Conservation (phyloP, 2,888 invertebrate genomes). For the Ectemnius continuus region DNA sequence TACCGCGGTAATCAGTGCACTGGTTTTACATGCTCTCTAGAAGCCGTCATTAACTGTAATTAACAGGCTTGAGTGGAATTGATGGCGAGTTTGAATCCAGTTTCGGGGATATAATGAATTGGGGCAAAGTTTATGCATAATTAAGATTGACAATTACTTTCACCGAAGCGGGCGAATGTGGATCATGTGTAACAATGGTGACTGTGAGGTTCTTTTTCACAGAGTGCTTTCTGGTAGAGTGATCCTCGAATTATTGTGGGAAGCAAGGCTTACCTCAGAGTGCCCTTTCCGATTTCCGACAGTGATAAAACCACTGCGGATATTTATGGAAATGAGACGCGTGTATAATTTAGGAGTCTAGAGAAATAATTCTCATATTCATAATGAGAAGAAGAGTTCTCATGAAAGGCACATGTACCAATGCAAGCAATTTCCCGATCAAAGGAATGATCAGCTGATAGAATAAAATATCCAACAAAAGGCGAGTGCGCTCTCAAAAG, state of each 20-base stretch:
- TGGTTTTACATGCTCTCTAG: neutral
- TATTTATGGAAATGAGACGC: neutral
- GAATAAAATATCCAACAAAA: neutral
- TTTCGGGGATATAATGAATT: too few species aligned
- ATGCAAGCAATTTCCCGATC: too few species aligned
- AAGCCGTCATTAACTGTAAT: neutral
- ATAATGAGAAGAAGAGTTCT: neutral
- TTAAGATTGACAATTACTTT: neutral
- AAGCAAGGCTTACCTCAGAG: slow-evolving; percentile 13
- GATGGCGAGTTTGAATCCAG: neutral
- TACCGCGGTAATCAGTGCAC: neutral
- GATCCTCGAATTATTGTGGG: slow-evolving; percentile 25
- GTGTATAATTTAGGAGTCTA: neutral
- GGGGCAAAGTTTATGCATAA: too few species aligned
- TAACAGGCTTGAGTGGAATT: neutral
- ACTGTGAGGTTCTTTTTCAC: neutral
- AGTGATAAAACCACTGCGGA: slow-evolving; percentile 11
- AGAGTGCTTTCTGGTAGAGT: slow-evolving; percentile 24
- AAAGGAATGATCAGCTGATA: too few species aligned
- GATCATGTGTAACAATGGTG: slow-evolving; percentile 6
- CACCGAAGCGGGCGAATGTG: neutral
- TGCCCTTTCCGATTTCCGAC: slow-evolving; percentile 18
- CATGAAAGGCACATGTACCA: too few species aligned
- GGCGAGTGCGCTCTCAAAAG: neutral
- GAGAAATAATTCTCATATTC: neutral